Base-by-base conservation (phyloP, 2,888 invertebrate species). In the Chymomyza caudatula region DNA sequence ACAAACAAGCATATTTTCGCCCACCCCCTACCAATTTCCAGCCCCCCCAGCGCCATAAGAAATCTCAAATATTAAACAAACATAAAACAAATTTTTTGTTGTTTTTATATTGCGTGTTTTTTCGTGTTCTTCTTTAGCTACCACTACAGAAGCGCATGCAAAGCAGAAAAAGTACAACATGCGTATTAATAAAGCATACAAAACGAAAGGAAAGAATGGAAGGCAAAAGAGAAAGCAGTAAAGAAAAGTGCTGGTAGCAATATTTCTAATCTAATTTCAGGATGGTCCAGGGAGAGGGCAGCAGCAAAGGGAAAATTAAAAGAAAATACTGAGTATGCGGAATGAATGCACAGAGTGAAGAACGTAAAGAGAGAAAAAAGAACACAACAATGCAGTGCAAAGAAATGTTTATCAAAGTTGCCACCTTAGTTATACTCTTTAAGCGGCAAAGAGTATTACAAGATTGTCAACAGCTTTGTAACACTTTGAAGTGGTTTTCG, bases 191-290 rank as follows among this genome's bases (percentile, higher is more conserved):
- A 78, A 86, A 71, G 74, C 62, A 66, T 65, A 29, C 47, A 37
- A 17, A 47, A n/a, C 42, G 29, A 44, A 13, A 17, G 20, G 43
- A 53, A 61, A 44, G 17, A 60, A 59, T 29, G 54, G 42, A 62
- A 71, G 71, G 68, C 52, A 78, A 76, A 74, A 71, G 72, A 69
- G 63, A 71, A 74, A 66, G 70, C 66, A 51, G 51, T 51, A 71
- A 74, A 70, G 68, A 74, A 71, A 79, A 80, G 83, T 85, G 87
- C 85, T 86, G 75, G 76, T 74, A 86, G 85, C 87, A 74, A 82
- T 87, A 85, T 86, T 87, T 83, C 77, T 86, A 86, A 86, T 87
- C 87, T 85, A 87, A 86, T 86, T 86, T 85, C 71, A 68, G 66
- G 71, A 85, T 81, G 78, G 77, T 71, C 70, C 60, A 43, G 74